These are phyloP conservation scores for Apeira syringaria DNA, from an alignment of 2,888 invertebrate species.

Conservation along the genomic window DNA sequence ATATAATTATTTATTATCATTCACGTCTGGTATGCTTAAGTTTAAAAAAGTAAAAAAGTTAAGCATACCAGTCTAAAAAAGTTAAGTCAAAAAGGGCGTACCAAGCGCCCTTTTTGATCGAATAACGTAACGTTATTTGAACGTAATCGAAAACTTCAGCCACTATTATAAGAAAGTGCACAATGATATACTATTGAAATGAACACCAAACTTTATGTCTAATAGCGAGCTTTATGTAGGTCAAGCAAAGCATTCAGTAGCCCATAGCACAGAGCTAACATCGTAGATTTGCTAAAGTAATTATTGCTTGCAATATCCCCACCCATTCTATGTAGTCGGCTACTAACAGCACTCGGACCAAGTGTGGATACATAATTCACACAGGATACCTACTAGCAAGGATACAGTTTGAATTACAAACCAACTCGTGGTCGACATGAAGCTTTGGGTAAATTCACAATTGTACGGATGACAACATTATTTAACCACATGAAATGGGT, in stretches of 20 bases:
- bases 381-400: slow-evolving; percentile 7
- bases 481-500: too few species aligned
- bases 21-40: too few species aligned
- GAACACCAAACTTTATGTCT: too few species aligned
- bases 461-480: neutral
- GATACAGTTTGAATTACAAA: slow-evolving; percentile 3
- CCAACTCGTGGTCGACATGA: neutral
- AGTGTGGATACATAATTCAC: slow-evolving; percentile 8
- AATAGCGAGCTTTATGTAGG: neutral
- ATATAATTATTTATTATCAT: too few species aligned
- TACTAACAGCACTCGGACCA: slow-evolving; percentile 16
- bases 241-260: neutral
- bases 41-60: too few species aligned
- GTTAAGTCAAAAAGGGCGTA: too few species aligned
- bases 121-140: too few species aligned
- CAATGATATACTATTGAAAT: too few species aligned
- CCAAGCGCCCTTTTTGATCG: too few species aligned
- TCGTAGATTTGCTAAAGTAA: slow-evolving; percentile 26
- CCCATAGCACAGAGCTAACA: slow-evolving; percentile 8
- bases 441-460: slow-evolving; percentile 2
- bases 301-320: slow-evolving; percentile 27
- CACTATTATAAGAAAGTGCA: too few species aligned
- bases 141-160: too few species aligned
- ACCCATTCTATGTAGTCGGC: slow-evolving; percentile 14
- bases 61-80: too few species aligned